These are phyloP conservation scores for Congeria kusceri DNA, from an alignment of 2,888 invertebrate genomes.

Conservation along the genomic window DNA sequence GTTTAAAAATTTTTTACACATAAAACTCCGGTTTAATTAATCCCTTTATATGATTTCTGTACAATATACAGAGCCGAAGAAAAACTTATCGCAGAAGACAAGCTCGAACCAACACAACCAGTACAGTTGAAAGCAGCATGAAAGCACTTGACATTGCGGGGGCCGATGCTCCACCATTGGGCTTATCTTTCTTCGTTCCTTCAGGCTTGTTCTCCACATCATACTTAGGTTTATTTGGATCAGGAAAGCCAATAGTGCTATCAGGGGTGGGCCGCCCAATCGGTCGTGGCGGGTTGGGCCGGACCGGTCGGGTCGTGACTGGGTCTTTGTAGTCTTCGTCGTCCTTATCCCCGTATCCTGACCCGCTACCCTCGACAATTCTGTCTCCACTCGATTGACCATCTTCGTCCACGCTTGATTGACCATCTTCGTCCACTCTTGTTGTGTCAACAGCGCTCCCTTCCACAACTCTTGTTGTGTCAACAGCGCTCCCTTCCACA, in stretches of 20 bases:
- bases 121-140: slow-evolving; percentile 29
- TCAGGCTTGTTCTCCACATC: slow-evolving; percentile 23
- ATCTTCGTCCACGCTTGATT: too few species aligned
- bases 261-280: slow-evolving; percentile 7
- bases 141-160: slow-evolving; percentile 40
- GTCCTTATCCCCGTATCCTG: slow-evolving; percentile 61
- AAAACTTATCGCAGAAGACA: too few species aligned
- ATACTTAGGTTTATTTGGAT: slow-evolving; percentile 25
- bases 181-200: neutral
- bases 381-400: too few species aligned
- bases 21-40: too few species aligned
- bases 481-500: slow-evolving; percentile 24
- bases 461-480: neutral
- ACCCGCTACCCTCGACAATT: slow-evolving; percentile 59
- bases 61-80: too few species aligned
- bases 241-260: slow-evolving; percentile 9
- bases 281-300: slow-evolving; percentile 3
- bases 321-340: slow-evolving; percentile 44
- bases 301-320: neutral
- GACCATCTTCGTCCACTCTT: slow-evolving; percentile 25
- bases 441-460: slow-evolving; percentile 20
- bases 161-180: slow-evolving; percentile 8
- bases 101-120: neutral
- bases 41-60: too few species aligned
- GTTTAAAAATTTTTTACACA: too few species aligned